Conservation (phyloP, 2,113 vertebrate species). For the Rhinolophus ferrumequinum region DNA sequence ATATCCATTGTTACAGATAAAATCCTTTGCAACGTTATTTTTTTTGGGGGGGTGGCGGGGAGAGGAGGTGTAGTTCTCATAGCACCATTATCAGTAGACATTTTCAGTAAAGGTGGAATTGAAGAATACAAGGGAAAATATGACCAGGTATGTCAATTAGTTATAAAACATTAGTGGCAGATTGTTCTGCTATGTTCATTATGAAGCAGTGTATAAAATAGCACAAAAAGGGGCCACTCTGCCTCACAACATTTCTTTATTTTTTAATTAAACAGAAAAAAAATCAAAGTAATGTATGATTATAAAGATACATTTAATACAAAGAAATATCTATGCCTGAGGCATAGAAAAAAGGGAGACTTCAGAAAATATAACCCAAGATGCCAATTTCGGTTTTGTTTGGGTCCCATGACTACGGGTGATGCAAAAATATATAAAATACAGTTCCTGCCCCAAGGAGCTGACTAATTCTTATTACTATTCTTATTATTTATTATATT, state of each 20-base stretch:
- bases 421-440: slow-evolving; percentile 39
- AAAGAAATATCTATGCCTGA: background rate
- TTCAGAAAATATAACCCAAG: background rate
- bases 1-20: background rate
- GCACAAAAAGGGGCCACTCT: background rate
- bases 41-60: background rate
- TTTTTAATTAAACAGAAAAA: slow-evolving; percentile 43
- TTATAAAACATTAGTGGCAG: background rate
- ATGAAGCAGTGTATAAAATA: background rate
- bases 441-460: slow-evolving; percentile 33
- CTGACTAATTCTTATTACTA: slow-evolving; percentile 48
- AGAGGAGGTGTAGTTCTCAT: background rate
- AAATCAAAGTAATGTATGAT: background rate
- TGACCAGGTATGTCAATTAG: background rate
- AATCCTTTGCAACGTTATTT: background rate
- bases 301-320: slow-evolving; percentile 25
- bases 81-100: background rate
- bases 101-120: background rate
- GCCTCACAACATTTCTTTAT: background rate
- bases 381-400: slow-evolving; percentile 38
- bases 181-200: background rate
- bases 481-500: slow-evolving; percentile 21
- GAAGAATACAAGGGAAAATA: background rate
- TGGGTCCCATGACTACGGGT: background rate
- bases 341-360: background rate